Base-by-base conservation (phyloP, 2,797 vertebrate genomes). In the Adelosebastes latens region DNA sequence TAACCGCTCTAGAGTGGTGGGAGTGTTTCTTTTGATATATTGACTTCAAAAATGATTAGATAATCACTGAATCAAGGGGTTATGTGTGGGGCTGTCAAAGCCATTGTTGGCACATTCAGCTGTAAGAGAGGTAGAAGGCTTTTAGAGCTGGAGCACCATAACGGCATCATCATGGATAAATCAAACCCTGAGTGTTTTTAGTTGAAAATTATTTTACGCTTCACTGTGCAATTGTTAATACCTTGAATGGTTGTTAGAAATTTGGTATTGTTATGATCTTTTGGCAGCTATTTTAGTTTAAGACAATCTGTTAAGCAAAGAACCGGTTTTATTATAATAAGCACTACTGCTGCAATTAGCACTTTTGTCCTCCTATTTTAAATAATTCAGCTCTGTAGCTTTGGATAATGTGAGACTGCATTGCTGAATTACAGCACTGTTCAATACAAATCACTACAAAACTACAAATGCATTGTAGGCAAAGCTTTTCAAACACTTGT, bases 11-110 rank as follows among this genome's bases (percentile, higher is more conserved):
- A n/a, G 55, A 82, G 72, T 20, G 58, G 60, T 42, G 75, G 56
- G 75, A 53, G 75, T 10, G 34, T 70, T 82, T 68, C 75, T 64
- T 62, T 77, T 74, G 74, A 90, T 74, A 22, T 66, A 72, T 9
- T 66, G 75, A 74, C 78, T 70, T 42, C n/a, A 46, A 66, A 77
- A 67, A 77, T 59, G 56, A 84, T 58, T 63, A 68, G 79, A 88
- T 81, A 59, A 92, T 84, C 80, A 77, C 79, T 77, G 71, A 81
- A 85, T 79, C 42, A 27, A 27, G 75, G 49, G 31, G 6, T 67
- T 58, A 9, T 52, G 52, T 69, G 61, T 2, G 24, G 25, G 8
- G 69, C 75, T 59, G 81, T 80, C 77, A 83, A 25, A 67, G 60
- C 60, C 59, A 25, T 34, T 73, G 52, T 72, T 31, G 39, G 76